Base-by-base conservation (phyloP, 2,113 vertebrate genomes). In the Oreochromis aureus region DNA sequence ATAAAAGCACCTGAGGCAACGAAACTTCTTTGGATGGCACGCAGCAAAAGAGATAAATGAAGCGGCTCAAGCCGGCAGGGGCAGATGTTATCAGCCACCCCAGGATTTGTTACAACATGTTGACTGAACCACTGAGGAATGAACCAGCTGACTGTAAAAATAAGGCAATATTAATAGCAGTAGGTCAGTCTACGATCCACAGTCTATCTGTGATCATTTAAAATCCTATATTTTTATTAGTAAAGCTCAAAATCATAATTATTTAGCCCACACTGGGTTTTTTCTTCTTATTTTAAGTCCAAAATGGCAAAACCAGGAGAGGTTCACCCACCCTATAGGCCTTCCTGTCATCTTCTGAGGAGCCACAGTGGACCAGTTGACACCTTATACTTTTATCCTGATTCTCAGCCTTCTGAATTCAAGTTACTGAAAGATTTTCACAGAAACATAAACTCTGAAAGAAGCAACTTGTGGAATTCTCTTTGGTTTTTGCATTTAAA, bases 81-180 rank as follows among this genome's bases (percentile, higher is more conserved):
- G 30, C 3, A 27, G 82, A 88, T 83, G 76, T 46, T 83, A 13
- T 87, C 76, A 80, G 16, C 6, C 22, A 44, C 7, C 1, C 6
- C 53, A 84, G 66, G 8, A 11, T 80, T 69, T 92, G 89, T 85
- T 22, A 66, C 41, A 88, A 83, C 89, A 81, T 66, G 90, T 66
- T 34, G 6, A 63, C 24, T 46, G 10, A 10, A 19, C 15, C 22
- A 2, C 71, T 63, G 58, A 58, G 46, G n/a, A 30, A 24, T 19
- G 32, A 82, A 24, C 6, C 4, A 41, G 18, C 34, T 8, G 13
- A 54, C 39, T 53, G 19, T 4, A 22, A 71, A 83, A 69, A 71
- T 16, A 46, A 53, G 15, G 9, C 18, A 48, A 63, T 56, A 34
- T 36, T n/a, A 46, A 32, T 32, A 79, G 16, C 39, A 10, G 0